These are phyloP conservation scores for Heliconius sara DNA, from an alignment of 2,888 invertebrate genomes.

Conservation along the genomic window DNA sequence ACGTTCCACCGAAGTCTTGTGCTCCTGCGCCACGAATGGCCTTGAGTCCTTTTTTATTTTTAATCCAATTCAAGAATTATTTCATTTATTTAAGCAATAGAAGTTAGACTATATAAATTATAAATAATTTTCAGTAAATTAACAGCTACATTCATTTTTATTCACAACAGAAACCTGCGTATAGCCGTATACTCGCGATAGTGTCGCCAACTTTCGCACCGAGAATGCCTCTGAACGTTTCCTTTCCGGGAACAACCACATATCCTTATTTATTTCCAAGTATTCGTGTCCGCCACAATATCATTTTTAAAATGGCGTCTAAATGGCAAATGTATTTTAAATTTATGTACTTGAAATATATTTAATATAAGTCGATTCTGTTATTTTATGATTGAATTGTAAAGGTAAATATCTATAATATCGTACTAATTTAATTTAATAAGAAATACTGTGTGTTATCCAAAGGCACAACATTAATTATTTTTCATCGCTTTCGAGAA, in stretches of 20 bases:
- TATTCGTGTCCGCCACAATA: slow-evolving; percentile 19
- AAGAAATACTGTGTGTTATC: no score
- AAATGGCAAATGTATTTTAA: slow-evolving; percentile 7
- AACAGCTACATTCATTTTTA: not conserved
- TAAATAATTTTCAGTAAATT: not conserved
- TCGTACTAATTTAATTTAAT: no score
- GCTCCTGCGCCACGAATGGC: no score
- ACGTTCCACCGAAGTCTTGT: no score
- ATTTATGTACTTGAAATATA: slow-evolving; percentile 4
- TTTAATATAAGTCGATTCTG: not conserved
- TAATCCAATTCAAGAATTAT: not conserved
- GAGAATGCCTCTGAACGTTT: slow-evolving; percentile 44
- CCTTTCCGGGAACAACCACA: slow-evolving; percentile 39
- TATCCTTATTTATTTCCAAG: slow-evolving; percentile 47
- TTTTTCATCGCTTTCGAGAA: not conserved
- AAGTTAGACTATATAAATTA: not conserved
- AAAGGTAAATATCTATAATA: not conserved
- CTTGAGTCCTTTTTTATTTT: no score
- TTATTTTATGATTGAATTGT: not conserved
- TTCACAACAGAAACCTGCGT: slow-evolving; percentile 10
- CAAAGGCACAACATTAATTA: not conserved
- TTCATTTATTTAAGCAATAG: not conserved
- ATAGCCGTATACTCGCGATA: slow-evolving; percentile 19
- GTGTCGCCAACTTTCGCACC: slow-evolving; percentile 17
- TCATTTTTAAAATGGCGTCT: slow-evolving; percentile 19